A percentile compares a stretch with the other conserved stretches of the same genome.
These are phyloP conservation scores for Microplitis manilae DNA, from an alignment of 2,888 invertebrate genomes.

Conservation along the genomic window DNA sequence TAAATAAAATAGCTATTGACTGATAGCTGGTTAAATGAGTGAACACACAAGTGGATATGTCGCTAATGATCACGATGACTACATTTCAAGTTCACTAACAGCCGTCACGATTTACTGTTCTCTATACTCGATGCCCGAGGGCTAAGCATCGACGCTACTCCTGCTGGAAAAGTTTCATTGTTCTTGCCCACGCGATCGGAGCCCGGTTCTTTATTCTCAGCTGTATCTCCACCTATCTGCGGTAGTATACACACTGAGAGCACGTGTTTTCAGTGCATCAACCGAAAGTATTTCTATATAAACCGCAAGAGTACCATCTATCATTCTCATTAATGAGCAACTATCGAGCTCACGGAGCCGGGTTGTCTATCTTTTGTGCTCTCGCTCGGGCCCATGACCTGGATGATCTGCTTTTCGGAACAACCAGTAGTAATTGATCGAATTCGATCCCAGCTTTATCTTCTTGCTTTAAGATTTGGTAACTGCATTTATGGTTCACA, in stretches of 20 bases:
- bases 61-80: constrained; percentile 55
- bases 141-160: neutral
- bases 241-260: constrained; percentile 19
- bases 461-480: neutral
- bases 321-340: constrained; percentile 41
- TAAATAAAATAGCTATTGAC: neutral
- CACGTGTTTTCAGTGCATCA: constrained; percentile 34
- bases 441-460: constrained; percentile 3
- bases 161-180: constrained; percentile 32
- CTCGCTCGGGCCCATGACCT: constrained; percentile 7
- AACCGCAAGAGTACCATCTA: constrained; percentile 29
- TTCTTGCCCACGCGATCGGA: constrained; percentile 40
- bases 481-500: too few species aligned
- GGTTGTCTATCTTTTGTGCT: neutral
- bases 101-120: constrained; percentile 28
- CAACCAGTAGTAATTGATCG: neutral
- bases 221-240: neutral
- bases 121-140: constrained; percentile 20
- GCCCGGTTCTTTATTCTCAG: constrained; percentile 7
- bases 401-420: neutral
- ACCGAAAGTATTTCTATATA: neutral
- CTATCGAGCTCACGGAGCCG: constrained; percentile 30
- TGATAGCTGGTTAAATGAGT: neutral
- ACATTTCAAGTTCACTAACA: constrained; percentile 36
- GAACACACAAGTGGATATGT: constrained; percentile 25